Evolutionary conservation across 2,888 invertebrate species (phyloP).

Genomic region (Chaetogeoica ovagalla): DNA sequence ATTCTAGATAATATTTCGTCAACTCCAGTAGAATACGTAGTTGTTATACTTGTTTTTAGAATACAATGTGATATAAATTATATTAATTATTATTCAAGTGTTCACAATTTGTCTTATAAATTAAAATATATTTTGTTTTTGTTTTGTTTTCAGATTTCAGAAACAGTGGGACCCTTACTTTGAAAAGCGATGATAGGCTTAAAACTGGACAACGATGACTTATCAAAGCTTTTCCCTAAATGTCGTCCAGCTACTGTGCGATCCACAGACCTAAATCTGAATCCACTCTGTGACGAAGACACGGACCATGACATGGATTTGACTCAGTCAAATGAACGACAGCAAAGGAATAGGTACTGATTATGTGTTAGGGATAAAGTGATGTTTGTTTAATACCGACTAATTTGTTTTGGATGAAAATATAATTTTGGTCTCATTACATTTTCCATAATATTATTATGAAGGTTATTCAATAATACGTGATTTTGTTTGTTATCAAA

Average conservation of each 20-base stretch:
- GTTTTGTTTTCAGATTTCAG: slow-evolving; percentile 41
- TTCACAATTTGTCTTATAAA: neutral
- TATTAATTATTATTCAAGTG: neutral
- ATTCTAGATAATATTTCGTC: slow-evolving; percentile 14
- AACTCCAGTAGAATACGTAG: slow-evolving; percentile 12
- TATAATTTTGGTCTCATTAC: too few relatives aligned
- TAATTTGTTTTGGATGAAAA: too few relatives aligned
- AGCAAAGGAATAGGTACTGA: slow-evolving; percentile 45
- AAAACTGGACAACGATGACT: slow-evolving; percentile 67
- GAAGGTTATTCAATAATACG: too few relatives aligned
- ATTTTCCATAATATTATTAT: too few relatives aligned
- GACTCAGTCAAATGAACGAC: slow-evolving; percentile 53
- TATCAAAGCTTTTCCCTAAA: slow-evolving; percentile 84
- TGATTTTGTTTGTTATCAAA: too few relatives aligned
- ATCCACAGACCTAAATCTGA: slow-evolving; percentile 63
- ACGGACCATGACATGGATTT: slow-evolving; percentile 61
- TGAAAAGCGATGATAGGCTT: slow-evolving; percentile 56
- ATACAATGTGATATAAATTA: neutral
- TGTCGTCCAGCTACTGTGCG: slow-evolving; percentile 69
- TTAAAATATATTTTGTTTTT: slow-evolving; percentile 11
- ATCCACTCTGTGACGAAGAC: slow-evolving; percentile 62
- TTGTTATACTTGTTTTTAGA: neutral
- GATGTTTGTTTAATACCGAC: too few relatives aligned
- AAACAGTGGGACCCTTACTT: slow-evolving; percentile 46
- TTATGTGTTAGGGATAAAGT: neutral